phyloP scores from a whole-genome alignment of 2,888 invertebrate genomes.

The Apamea crenata region DNA sequence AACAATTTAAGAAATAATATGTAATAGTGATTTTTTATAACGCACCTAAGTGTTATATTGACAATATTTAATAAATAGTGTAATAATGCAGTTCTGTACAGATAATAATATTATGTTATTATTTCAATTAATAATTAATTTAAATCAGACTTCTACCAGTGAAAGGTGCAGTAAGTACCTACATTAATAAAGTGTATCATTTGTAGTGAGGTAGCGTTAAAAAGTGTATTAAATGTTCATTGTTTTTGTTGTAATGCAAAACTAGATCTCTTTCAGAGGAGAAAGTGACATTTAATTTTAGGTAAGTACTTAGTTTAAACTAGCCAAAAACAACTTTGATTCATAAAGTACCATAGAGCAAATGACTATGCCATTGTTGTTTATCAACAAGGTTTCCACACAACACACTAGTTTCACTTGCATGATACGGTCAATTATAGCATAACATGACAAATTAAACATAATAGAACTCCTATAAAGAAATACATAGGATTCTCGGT shows the following conservation, averaged over 20 bases:
- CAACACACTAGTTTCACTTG: conserved; percentile 5
- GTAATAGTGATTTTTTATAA: conserved; percentile 15
- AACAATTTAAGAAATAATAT: background rate
- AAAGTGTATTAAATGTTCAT: background rate
- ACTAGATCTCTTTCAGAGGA: background rate
- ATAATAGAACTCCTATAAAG: background rate
- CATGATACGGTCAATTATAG: conserved; percentile 5
- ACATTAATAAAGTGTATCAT: background rate
- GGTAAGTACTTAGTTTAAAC: background rate
- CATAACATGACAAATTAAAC: conserved; percentile 25
- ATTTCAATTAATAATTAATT: conserved; percentile 39
- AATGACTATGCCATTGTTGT: background rate
- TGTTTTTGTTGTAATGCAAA: background rate
- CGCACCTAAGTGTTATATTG: background rate
- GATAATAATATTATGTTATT: conserved; percentile 43
- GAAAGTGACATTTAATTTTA: too few relatives aligned
- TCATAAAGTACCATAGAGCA: background rate
- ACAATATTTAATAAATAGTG: conserved; percentile 1
- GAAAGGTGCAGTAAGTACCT: conserved; percentile 41
- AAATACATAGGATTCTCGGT: background rate
- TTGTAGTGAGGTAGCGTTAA: background rate
- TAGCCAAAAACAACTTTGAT: background rate
- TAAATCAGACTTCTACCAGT: conserved; percentile 39
- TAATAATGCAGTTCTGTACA: conserved; percentile 45
- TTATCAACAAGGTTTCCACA: conserved; percentile 27